These are phyloP conservation scores for Ethmia dodecea DNA, from an alignment of 2,888 invertebrate species.

Conservation along the genomic window DNA sequence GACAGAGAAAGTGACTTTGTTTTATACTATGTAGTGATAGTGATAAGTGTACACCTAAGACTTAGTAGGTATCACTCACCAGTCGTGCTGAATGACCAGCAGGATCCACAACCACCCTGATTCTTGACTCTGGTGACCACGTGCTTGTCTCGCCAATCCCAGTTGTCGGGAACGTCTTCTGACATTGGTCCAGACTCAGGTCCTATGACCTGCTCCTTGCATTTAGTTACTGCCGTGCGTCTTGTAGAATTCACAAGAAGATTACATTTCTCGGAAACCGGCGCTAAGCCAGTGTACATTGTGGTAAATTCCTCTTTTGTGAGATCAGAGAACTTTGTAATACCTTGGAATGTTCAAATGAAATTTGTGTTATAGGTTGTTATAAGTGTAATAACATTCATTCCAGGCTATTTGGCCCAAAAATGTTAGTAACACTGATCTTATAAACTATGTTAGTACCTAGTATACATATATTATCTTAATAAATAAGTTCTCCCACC, in stretches of 20 bases:
- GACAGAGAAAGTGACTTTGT: too few species aligned
- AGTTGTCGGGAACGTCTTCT: conserved; percentile 9
- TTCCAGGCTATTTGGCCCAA: too few species aligned
- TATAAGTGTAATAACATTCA: too few species aligned
- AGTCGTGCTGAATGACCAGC: conserved; percentile 79
- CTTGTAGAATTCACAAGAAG: neutral
- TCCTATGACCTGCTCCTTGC: neutral
- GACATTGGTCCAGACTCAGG: neutral
- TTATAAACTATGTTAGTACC: too few species aligned
- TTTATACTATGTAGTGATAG: too few species aligned
- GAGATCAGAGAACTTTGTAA: conserved; percentile 20
- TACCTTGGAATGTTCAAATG: too few species aligned
- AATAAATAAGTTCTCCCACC: too few species aligned
- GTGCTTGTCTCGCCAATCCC: conserved; percentile 86
- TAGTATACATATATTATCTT: too few species aligned
- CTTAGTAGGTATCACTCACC: conserved; percentile 19
- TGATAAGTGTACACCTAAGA: neutral
- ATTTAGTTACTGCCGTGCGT: neutral
- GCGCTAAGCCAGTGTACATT: conserved; percentile 4
- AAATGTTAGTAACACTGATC: too few species aligned
- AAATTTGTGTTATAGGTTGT: too few species aligned
- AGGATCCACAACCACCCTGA: conserved; percentile 87
- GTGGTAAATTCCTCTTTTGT: conserved; percentile 16
- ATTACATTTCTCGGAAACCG: neutral
- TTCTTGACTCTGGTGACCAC: conserved; percentile 88